phyloP scores from a whole-genome alignment of 1,140 invertebrate species.

The Mycetomoellerius zeteki region DNA sequence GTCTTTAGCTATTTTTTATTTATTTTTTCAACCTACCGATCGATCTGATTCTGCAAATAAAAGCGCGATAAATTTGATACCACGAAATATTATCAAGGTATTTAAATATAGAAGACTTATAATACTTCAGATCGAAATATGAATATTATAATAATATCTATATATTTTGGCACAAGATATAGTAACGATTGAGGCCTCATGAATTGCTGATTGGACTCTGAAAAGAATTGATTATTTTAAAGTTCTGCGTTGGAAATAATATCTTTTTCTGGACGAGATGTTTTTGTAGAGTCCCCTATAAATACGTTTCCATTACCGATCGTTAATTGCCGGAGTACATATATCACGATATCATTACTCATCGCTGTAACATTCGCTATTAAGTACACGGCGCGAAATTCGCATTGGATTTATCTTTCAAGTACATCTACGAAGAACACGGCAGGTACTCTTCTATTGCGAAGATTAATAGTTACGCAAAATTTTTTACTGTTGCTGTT shows the following conservation, averaged over 20 bases:
- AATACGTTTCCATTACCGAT: background rate
- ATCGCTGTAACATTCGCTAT: background rate
- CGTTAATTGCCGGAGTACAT: background rate
- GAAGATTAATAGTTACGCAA: slow-evolving; percentile 2
- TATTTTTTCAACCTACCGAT: too few relatives aligned
- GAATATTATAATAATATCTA: background rate
- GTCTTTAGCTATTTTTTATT: too few relatives aligned
- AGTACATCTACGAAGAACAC: slow-evolving; percentile 37
- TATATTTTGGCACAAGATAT: background rate
- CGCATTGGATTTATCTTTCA: slow-evolving; percentile 51
- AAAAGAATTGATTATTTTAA: background rate
- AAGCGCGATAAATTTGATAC: too few relatives aligned
- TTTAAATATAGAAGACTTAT: background rate
- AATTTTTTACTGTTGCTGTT: background rate
- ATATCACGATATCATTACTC: slow-evolving; percentile 32
- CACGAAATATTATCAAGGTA: background rate
- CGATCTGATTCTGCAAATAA: too few relatives aligned
- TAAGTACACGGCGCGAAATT: slow-evolving; percentile 28
- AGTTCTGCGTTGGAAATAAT: background rate
- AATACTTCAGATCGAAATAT: background rate
- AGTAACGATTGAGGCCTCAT: background rate
- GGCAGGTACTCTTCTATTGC: background rate
- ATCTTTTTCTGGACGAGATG: background rate
- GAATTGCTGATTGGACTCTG: background rate
- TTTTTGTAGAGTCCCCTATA: background rate